Base-by-base conservation (phyloP, 2,888 invertebrate species). In the Ennomos erosarius region DNA sequence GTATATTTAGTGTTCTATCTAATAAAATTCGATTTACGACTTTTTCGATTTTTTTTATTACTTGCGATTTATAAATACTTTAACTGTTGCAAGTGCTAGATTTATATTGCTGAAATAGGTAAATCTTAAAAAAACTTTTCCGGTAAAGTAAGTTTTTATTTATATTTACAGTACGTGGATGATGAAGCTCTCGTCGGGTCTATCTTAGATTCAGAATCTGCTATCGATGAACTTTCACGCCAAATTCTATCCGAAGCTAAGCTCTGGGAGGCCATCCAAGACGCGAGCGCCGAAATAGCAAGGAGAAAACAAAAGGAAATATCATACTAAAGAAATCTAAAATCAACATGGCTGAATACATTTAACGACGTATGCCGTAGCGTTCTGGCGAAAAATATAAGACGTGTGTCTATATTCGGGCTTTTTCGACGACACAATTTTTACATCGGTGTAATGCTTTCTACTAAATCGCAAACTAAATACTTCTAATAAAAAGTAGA, bases 201-300 rank as follows among this genome's bases (percentile, higher is more conserved):
- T 34, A 85, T 96, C 26, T 83, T 96, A 65, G 96, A 96, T 73
- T 95, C 95, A 47, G 94, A 95, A 11, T 94, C 95, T 73, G 94
- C 95, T 0, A 95, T 95, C 8, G 95, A 96, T 73, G 96, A 96
- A 71, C 92, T 96, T 0, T 96, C 95, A 67, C 94, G 96, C 65
- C 96, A 96, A 82, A 96, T 96, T 12, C 93, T 96, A 80, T 96
- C 96, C 0, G 96, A 96, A 85, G 96, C 96, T 0, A 95, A 95
- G 68, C 89, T 95, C 13, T 96, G 96, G 94, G 96, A 96, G 75
- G 96, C 96, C 3, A 95, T 96, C 12, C 96, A 96, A 74, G 96
- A 96, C 73, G 96, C 96, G 0, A 95, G 95, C 78, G 93, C 94
- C 10, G 96, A 96, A 79, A 91, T 96, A 57, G 93, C 94, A 35